Evolutionary conservation across 2,113 vertebrate genomes (phyloP).

Genomic region (Albula glossodonta): DNA sequence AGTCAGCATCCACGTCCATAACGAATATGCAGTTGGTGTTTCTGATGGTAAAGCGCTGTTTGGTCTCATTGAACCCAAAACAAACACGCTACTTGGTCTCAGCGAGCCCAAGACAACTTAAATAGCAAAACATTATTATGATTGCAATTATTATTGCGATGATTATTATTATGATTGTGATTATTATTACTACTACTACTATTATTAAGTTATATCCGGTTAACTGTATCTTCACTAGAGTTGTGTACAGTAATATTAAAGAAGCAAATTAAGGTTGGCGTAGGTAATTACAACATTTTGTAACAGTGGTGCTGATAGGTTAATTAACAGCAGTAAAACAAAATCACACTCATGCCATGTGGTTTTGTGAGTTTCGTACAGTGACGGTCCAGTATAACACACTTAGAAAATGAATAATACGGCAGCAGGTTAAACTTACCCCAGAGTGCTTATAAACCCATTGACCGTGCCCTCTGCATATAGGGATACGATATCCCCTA

Average conservation of each 20-base stretch:
- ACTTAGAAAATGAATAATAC: not conserved
- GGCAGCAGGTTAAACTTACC: conserved; percentile 69
- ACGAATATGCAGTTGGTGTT: too few relatives aligned
- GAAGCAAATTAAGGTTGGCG: not conserved
- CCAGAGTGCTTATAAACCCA: conserved; percentile 92
- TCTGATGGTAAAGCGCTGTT: too few relatives aligned
- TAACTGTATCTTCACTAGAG: not conserved
- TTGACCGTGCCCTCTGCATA: conserved; percentile 89
- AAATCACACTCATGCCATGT: too few relatives aligned
- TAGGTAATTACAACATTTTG: not conserved
- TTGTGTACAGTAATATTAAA: not conserved
- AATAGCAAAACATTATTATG: not conserved
- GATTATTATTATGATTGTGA: too few relatives aligned
- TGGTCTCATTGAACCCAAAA: not conserved
- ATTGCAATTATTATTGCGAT: not conserved
- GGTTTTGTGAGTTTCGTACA: not conserved
- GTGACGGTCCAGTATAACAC: not conserved
- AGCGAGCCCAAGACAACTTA: not conserved
- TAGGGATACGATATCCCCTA: conserved; percentile 90
- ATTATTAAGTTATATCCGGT: too few relatives aligned
- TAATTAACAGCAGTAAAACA: too few relatives aligned
- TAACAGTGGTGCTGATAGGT: not conserved
- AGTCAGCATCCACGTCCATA: too few relatives aligned
- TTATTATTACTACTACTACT: too few relatives aligned
- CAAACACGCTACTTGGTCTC: not conserved